Percentiles rank a stretch among this genome's conserved stretches.
Evolutionary conservation across 1,140 invertebrate species (phyloP).

Genomic region (Brachystomella parvula): DNA sequence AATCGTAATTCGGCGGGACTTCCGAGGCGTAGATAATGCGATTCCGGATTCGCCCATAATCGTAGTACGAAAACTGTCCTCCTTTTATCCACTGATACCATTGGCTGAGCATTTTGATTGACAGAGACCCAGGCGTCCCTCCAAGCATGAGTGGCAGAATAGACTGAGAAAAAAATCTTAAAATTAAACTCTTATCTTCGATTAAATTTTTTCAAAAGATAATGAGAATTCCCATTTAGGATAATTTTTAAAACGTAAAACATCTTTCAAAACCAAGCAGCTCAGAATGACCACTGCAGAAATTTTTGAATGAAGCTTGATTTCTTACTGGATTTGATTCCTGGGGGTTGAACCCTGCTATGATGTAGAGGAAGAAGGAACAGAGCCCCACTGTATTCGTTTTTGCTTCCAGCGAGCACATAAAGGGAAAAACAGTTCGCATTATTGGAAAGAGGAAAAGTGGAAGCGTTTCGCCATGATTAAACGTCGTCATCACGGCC

Average conservation of each 20-base stretch:
- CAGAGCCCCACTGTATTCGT: constrained; percentile 16
- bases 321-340: constrained; percentile 26
- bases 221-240: no score
- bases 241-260: no score
- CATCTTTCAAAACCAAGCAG: no score
- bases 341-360: constrained; percentile 18
- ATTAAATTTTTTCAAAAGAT: not conserved
- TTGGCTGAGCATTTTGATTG: constrained; percentile 27
- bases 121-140: constrained; percentile 24
- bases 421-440: constrained; percentile 11
- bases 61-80: constrained; percentile 42
- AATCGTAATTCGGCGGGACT: constrained; percentile 54
- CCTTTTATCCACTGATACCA: constrained; percentile 30
- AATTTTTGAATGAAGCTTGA: not conserved
- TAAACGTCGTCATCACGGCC: constrained; percentile 18
- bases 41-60: constrained; percentile 44
- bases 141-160: constrained; percentile 24
- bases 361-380: constrained; percentile 19
- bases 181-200: not conserved
- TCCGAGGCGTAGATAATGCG: constrained; percentile 42
- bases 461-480: constrained; percentile 25
- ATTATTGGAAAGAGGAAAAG: constrained; percentile 23
- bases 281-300: not conserved
- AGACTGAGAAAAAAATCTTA: constrained; percentile 1
- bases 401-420: constrained; percentile 26